Conservation (phyloP, 2,888 invertebrate genomes). For the Sarcophaga caerulescens region DNA sequence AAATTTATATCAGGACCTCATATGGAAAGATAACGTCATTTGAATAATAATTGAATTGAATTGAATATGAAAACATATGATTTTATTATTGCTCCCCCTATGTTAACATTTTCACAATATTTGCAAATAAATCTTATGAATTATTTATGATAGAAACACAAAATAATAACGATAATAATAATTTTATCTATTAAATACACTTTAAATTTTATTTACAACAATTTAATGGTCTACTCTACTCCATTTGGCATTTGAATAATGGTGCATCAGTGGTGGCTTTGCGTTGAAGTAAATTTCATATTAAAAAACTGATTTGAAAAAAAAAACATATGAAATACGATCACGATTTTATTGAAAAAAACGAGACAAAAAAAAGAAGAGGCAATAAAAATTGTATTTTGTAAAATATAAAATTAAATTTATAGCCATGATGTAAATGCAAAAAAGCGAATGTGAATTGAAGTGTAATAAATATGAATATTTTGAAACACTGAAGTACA, state of each 20-base stretch:
- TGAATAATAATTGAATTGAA: too few species aligned
- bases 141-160: too few species aligned
- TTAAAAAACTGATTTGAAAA: neutral
- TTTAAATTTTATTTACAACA: constrained; percentile 12
- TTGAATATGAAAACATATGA: too few species aligned
- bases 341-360: neutral
- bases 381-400: constrained; percentile 29
- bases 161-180: too few species aligned
- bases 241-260: constrained; percentile 20
- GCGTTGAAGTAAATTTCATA: neutral
- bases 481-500: neutral
- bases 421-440: constrained; percentile 22
- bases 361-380: neutral
- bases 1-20: too few species aligned
- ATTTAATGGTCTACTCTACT: neutral
- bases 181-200: neutral
- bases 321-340: neutral
- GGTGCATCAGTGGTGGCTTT: constrained; percentile 4
- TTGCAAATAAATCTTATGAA: too few species aligned
- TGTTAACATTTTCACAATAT: too few species aligned
- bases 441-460: constrained; percentile 5
- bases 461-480: neutral
- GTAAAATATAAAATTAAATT: constrained; percentile 37
- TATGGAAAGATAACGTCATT: too few species aligned
- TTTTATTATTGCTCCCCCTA: too few species aligned